These are phyloP conservation scores for Macheiramphus alcinus DNA, from an alignment of 2,113 vertebrate genomes.

Conservation along the genomic window DNA sequence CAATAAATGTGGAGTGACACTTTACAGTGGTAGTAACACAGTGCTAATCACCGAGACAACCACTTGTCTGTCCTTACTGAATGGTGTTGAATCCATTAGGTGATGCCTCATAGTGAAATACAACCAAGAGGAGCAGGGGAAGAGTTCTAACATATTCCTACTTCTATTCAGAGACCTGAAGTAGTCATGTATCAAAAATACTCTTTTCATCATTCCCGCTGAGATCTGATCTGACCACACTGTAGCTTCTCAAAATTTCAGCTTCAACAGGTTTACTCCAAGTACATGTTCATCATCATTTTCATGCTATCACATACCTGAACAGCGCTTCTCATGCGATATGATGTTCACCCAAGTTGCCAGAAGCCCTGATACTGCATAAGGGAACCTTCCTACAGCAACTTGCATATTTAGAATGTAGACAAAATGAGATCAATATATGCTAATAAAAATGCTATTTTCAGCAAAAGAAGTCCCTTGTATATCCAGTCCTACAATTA, in stretches of 20 bases:
- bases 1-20: neutral
- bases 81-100: neutral
- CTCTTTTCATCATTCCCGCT: neutral
- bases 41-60: neutral
- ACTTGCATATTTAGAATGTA: neutral
- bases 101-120: neutral
- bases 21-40: neutral
- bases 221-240: neutral
- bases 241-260: neutral
- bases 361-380: neutral
- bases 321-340: neutral
- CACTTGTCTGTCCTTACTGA: neutral
- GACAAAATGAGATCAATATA: neutral
- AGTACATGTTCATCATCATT: neutral
- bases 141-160: neutral
- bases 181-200: neutral
- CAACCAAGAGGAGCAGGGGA: neutral
- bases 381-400: neutral
- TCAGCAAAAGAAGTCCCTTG: neutral
- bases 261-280: neutral
- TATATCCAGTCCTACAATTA: neutral
- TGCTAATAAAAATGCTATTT: neutral
- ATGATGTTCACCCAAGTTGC: neutral
- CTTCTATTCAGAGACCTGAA: neutral
- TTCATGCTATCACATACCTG: neutral